Evolutionary conservation across 2,113 vertebrate genomes (phyloP).

Genomic region (Ctenodactylus gundi): DNA sequence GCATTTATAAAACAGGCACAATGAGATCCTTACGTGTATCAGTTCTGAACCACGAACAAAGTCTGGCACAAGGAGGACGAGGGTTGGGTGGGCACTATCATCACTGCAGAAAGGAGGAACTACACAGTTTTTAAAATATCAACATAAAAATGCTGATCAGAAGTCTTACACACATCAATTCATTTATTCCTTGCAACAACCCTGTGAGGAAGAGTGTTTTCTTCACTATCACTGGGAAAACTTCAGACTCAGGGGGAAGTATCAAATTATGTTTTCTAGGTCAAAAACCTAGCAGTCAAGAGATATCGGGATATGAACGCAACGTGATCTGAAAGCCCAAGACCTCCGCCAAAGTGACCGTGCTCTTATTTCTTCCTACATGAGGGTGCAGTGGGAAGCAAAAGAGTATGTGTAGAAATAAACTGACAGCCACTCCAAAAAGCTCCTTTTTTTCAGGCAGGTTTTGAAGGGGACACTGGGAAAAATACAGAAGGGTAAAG

Average conservation of each 20-base stretch:
- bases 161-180: neutral
- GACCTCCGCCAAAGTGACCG: neutral
- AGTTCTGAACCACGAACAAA: conserved; percentile 32
- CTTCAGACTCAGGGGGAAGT: neutral
- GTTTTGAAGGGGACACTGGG: too few species aligned
- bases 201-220: neutral
- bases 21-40: neutral
- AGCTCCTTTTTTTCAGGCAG: too few species aligned
- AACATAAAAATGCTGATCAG: neutral
- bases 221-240: neutral
- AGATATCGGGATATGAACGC: neutral
- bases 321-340: neutral
- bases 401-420: neutral
- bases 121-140: neutral
- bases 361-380: neutral
- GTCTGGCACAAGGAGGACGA: neutral
- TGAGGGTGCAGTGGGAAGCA: neutral
- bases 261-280: neutral
- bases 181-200: neutral
- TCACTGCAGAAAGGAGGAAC: neutral
- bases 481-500: too few species aligned
- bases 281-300: neutral
- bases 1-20: neutral
- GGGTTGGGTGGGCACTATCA: neutral
- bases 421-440: neutral